phyloP scores from a whole-genome alignment of 2,113 vertebrate species.

The Chlorodrepanis virens region DNA sequence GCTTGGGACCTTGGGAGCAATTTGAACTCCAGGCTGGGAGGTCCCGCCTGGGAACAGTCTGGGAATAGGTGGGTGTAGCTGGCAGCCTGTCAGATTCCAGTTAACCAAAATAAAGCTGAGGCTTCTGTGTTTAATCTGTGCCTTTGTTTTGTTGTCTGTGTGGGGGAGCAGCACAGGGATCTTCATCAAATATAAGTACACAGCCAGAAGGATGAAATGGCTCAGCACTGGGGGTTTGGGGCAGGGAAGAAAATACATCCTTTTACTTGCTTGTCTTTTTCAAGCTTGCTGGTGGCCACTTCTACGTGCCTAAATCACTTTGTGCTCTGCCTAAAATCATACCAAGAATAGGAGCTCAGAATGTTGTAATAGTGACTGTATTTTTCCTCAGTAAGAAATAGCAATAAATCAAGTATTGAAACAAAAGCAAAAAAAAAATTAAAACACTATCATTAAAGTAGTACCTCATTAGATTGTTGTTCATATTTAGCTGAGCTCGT shows the following conservation, averaged over 20 bases:
- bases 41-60: neutral
- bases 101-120: neutral
- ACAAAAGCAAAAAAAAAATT: neutral
- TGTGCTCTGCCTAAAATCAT: neutral
- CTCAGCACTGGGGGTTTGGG: neutral
- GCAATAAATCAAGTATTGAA: neutral
- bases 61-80: neutral
- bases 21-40: neutral
- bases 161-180: neutral
- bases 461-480: neutral
- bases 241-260: accelerated
- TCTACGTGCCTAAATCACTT: neutral
- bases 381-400: neutral
- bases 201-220: neutral
- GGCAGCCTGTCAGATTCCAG: neutral
- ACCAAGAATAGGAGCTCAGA: neutral
- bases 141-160: neutral
- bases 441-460: neutral
- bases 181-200: neutral
- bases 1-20: neutral
- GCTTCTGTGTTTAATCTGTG: neutral
- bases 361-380: neutral
- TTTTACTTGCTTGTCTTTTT: neutral
- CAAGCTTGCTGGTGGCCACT: neutral
- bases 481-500: neutral